Base-by-base conservation (phyloP, 1,140 invertebrate species). In the Trachymyrmex cornetzi region DNA sequence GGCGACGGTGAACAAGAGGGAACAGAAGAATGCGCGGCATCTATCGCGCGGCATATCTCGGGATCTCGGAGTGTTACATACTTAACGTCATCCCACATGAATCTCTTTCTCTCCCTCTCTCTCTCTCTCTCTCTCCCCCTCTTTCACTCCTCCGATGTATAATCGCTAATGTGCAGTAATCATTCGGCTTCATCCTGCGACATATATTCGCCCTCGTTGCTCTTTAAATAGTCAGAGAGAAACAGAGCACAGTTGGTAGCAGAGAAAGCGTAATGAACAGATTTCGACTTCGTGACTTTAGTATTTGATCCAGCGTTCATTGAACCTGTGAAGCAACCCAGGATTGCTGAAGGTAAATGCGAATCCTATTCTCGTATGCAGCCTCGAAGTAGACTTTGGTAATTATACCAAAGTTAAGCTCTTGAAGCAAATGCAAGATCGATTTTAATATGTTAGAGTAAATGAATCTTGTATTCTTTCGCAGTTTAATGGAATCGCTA, bases 161-260 rank as follows among this genome's bases (percentile, higher is more conserved):
- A 71, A 89, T 89, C 79, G 61, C 85, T 63, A 90, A 87, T 84
- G 88, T 48, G 66, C 55, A 61, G 79, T 90, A 87, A 89, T 87
- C 77, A 75, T 34, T 50, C 55, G 84, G 84, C 77, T 67, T 86
- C 61, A 75, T 87, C 50, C 63, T 19, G 34, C 57, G 89, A 84
- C 74, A 69, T 57, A 55, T 66, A 27, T 71, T 88, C 38, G 50
- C 24, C 53, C 53, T 53, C 53, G 67, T 12, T 38, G 27, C 64
- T 30, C 71, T 30, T 34, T 55, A 27, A 24, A 44, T 27, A 22
- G 22, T 30, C 53, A 53, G 64, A 57, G 66, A 50, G 79, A 44
- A 81, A 38, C 77, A 48, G 24, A 27, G 19, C 44, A 53, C 44
- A 24, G 22, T 7, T 27, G 30, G 50, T 57, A 30, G 57, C 6